Evolutionary conservation across 2,797 vertebrate genomes (phyloP).

Genomic region (Premnoplex brunnescens): DNA sequence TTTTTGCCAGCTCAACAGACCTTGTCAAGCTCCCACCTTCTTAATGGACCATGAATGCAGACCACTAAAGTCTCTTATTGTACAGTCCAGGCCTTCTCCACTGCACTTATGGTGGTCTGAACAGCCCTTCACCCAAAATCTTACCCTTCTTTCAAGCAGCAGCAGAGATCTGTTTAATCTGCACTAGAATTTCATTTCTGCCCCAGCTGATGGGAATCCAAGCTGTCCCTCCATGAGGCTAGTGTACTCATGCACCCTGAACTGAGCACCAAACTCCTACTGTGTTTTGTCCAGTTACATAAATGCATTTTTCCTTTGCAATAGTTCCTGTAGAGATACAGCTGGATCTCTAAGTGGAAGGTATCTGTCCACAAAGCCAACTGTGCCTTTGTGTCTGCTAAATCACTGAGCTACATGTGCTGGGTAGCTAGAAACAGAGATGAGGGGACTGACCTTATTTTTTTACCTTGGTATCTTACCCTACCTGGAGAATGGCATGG

Average conservation of each 20-base stretch:
- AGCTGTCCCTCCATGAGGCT: background rate
- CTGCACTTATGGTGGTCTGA: background rate
- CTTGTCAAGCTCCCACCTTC: background rate
- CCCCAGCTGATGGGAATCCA: background rate
- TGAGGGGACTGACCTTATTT: background rate
- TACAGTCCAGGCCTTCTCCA: background rate
- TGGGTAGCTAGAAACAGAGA: background rate
- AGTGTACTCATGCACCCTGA: background rate
- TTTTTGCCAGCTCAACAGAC: background rate
- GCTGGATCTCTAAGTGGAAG: background rate
- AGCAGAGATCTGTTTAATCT: background rate
- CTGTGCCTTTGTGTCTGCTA: background rate
- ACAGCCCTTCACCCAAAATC: background rate
- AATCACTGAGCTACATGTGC: background rate
- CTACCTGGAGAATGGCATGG: background rate
- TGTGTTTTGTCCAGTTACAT: background rate
- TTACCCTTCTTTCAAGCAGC: background rate
- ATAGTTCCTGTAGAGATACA: background rate
- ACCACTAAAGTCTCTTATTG: background rate
- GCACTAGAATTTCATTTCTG: background rate
- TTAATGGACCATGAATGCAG: background rate
- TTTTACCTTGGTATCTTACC: background rate
- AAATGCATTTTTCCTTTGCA: constrained; percentile 4
- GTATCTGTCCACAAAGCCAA: background rate
- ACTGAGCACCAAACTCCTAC: background rate